Evolutionary conservation across 1,140 invertebrate genomes (phyloP).

Genomic region (Euborellia annulipes): DNA sequence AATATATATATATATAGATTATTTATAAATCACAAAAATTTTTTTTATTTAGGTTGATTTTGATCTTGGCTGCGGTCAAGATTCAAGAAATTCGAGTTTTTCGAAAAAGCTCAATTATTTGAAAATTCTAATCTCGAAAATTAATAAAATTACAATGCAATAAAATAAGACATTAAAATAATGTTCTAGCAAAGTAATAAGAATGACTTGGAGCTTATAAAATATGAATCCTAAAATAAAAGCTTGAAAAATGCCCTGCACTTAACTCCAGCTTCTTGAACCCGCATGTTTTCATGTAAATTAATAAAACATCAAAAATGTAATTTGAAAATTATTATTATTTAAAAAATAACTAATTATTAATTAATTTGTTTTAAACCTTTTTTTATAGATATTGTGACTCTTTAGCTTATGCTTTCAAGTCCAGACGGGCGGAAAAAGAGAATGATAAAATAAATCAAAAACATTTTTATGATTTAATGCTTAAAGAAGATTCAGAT

Average conservation of each 20-base stretch:
- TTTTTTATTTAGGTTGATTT: too few species aligned
- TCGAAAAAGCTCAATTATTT: too few species aligned
- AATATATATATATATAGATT: too few species aligned
- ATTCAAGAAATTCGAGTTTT: too few species aligned
- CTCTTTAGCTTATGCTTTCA: constrained; percentile 40
- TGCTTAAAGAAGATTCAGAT: constrained; percentile 72
- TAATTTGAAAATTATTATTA: neutral
- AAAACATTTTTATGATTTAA: constrained; percentile 48
- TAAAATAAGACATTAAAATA: too few species aligned
- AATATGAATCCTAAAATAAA: neutral
- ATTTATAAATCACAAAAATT: too few species aligned
- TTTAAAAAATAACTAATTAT: neutral
- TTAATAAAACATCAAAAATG: neutral
- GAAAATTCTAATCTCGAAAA: too few species aligned
- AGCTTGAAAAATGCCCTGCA: neutral
- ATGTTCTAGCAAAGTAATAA: too few species aligned
- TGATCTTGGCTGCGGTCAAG: too few species aligned
- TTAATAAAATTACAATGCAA: too few species aligned
- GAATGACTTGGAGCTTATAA: neutral
- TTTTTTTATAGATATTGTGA: constrained; percentile 34
- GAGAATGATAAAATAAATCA: constrained; percentile 30
- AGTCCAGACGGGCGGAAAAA: constrained; percentile 30
- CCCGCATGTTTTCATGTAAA: neutral
- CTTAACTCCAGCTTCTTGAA: neutral
- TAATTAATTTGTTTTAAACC: neutral